phyloP scores from a whole-genome alignment of 2,113 vertebrate genomes.

The Sphaerodactylus townsendi region DNA sequence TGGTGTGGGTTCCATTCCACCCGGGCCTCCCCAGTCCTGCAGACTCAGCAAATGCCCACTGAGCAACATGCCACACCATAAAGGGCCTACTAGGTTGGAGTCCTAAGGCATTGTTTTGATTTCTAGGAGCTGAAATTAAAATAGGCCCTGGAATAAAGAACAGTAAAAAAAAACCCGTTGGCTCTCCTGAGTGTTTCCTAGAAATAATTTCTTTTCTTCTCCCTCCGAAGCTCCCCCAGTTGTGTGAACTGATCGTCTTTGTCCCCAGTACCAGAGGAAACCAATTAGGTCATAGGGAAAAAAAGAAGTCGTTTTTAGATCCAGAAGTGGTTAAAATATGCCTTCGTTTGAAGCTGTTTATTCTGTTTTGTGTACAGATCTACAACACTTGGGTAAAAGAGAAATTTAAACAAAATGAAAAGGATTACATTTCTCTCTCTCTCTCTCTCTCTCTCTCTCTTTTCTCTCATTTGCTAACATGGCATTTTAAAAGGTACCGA shows the following conservation, averaged over 20 bases:
- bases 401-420: conserved; percentile 65
- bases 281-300: conserved; percentile 45
- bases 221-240: neutral
- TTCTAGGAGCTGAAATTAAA: conserved; percentile 43
- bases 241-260: neutral
- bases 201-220: conserved; percentile 1
- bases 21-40: conserved; percentile 54
- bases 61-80: conserved; percentile 48
- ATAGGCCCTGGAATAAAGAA: neutral
- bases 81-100: conserved; percentile 47
- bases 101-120: conserved; percentile 52
- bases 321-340: conserved; percentile 72
- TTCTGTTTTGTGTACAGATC: conserved; percentile 74
- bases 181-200: conserved; percentile 24
- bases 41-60: conserved; percentile 56
- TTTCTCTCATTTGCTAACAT: conserved; percentile 60
- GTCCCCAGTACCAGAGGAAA: conserved; percentile 19
- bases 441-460: conserved; percentile 35
- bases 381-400: conserved; percentile 71
- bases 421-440: conserved; percentile 36
- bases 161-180: neutral
- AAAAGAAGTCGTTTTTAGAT: conserved; percentile 57
- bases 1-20: conserved; percentile 52
- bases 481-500: conserved; percentile 65
- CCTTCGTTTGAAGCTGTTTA: conserved; percentile 74